Percentiles rank a stretch among this genome's conserved stretches.
phyloP scores from a whole-genome alignment of 2,888 invertebrate species.

The Diachrysia chrysitis region DNA sequence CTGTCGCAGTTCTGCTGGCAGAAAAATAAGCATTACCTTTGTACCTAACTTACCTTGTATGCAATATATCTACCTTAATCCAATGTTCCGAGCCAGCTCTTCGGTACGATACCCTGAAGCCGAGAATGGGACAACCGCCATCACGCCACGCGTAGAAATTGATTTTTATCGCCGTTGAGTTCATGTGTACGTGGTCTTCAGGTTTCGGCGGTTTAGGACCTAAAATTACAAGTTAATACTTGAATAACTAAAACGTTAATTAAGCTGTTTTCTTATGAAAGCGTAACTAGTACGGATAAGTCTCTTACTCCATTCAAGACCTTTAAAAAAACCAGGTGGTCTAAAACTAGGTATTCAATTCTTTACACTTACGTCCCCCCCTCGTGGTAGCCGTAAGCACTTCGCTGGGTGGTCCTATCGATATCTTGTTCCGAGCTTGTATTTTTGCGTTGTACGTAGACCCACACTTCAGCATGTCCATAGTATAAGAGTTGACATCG shows the following conservation, averaged over 20 bases:
- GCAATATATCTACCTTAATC: constrained; percentile 80
- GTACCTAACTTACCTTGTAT: too few species aligned
- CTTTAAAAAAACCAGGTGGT: not conserved
- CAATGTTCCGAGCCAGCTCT: constrained; percentile 87
- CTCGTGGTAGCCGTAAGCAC: constrained; percentile 92
- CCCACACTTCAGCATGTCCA: constrained; percentile 93
- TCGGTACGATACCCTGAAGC: constrained; percentile 92
- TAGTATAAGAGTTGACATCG: constrained; percentile 92
- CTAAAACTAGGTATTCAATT: too few species aligned
- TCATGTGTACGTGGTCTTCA: constrained; percentile 92
- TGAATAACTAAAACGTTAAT: too few species aligned
- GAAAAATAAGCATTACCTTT: too few species aligned
- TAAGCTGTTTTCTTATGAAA: too few species aligned
- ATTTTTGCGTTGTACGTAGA: constrained; percentile 93
- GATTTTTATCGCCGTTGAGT: constrained; percentile 93
- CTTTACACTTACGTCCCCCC: constrained; percentile 90
- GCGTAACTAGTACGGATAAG: too few species aligned
- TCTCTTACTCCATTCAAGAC: not conserved
- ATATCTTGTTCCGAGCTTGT: constrained; percentile 93
- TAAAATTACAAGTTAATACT: constrained; percentile 63
- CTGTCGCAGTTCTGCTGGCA: too few species aligned
- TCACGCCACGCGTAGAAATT: constrained; percentile 94
- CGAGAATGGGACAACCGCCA: constrained; percentile 94
- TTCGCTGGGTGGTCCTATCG: constrained; percentile 92
- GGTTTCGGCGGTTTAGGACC: constrained; percentile 92